Base-by-base conservation (phyloP, 1,140 invertebrate genomes). In the Anoplolepis gracilipes region DNA sequence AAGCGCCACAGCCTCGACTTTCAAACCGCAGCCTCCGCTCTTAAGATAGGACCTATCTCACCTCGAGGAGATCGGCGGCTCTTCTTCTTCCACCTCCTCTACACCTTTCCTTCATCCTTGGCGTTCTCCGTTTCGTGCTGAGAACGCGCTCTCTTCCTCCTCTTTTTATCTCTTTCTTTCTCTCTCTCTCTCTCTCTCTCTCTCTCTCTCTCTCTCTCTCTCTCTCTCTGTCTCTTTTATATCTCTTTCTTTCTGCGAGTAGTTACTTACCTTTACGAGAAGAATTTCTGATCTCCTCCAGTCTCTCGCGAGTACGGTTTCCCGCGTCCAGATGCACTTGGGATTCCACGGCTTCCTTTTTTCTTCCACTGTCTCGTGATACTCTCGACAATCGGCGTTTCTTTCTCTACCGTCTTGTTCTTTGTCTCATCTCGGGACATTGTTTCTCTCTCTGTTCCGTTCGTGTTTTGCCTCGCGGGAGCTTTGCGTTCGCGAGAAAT, bases 1-100 rank as follows among this genome's bases (percentile, higher is more conserved):
- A 72, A 46, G 39, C 65, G 36, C 22, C 49, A 39, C 42, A 39
- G 46, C 53, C 78, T 65, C 61, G 78, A 86, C 89, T 92, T 93
- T 92, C 84, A 85, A 91, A 90, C 90, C 90, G 87, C 92, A 92
- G 90, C 88, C 84, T 90, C 89, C 89, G 61, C 65, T 30, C n/a
- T 30, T 10, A 46, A 62, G 42, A 55, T n/a, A 77, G 84, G 85
- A 62, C 82, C 61, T 16, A 69, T 84, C 79, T 70, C 46, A 28
- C 16, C 46, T 22, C 64, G 57, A 84, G 33, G 75, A 73, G 67
- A 85, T 76, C 72, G 62, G 73, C 42, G 36, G 49, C 36, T 57
- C 53, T 46, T 57, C 16, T 59, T 70, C 85, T n/a, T 36, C 6
- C 84, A 67, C 69, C 86, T 85, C 65, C 64, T 28, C 62, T 49